These are phyloP conservation scores for Napeogenes sylphis DNA, from an alignment of 2,888 invertebrate genomes.

Conservation along the genomic window DNA sequence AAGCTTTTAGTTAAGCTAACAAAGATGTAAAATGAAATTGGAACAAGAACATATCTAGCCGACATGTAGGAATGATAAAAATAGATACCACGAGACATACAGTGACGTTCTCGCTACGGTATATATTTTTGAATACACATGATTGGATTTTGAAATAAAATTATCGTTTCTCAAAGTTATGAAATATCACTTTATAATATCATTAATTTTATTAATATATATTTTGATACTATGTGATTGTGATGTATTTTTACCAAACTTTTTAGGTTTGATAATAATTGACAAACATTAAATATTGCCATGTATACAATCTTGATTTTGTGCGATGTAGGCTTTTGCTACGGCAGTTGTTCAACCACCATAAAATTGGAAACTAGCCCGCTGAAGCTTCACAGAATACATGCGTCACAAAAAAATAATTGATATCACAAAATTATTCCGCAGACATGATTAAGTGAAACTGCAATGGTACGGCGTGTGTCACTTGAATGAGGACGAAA, in stretches of 20 bases:
- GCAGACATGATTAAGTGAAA: conserved; percentile 28
- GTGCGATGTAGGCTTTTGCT: conserved; percentile 35
- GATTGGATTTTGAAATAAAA: background rate
- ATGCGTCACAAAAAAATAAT: conserved; percentile 49
- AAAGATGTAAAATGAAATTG: conserved; percentile 6
- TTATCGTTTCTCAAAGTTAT: background rate
- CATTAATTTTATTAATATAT: no score
- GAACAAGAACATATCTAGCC: background rate
- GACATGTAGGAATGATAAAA: background rate
- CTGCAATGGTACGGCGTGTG: conserved; percentile 17
- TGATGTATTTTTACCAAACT: background rate
- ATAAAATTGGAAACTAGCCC: conserved; percentile 72
- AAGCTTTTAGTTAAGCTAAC: conserved; percentile 6
- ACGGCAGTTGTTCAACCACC: conserved; percentile 64
- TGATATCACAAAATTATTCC: conserved; percentile 28
- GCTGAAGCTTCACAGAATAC: conserved; percentile 52
- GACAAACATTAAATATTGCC: background rate
- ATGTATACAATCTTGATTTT: background rate
- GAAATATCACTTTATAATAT: background rate
- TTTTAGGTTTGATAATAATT: background rate
- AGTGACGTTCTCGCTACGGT: background rate
- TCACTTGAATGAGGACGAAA: conserved; percentile 20
- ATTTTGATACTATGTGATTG: no score
- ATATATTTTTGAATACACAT: background rate
- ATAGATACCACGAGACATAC: background rate